Base-by-base conservation (phyloP, 30 jellyfish, hydroid and myxozoan genomes). In the Phacellophora camtschatica region DNA sequence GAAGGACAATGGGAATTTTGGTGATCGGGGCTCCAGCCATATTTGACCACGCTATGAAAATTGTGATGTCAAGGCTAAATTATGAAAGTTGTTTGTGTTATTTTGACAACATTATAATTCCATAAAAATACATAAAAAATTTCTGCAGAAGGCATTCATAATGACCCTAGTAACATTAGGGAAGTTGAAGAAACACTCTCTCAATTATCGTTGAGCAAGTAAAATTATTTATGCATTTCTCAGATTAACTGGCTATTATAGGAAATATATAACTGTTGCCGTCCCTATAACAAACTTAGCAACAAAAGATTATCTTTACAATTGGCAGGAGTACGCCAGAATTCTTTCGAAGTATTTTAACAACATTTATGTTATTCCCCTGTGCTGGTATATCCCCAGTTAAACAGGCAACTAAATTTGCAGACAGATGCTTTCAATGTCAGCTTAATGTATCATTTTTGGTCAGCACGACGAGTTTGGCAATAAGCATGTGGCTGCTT, bases 351-450 rank as follows among this genome's bases (percentile, higher is more conserved):
- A 16, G 39, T 45, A 39, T 43, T 71, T 23, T 10, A 68, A 33
- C 37, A 41, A 20, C 63, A n/a, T 15, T 66, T 83, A 41, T 34
- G 83, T 29, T 25, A 65, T 20, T 66, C 88, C 23, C 88, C 89
- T 8, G 75, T 70, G 48, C 88, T 83, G 42, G 82, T 82, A 39
- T 83, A 68, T 46, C 83, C 95, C 28, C 71, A 69, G 28, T 70
- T 83, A 56, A 63, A 54, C 28, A 32, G 22, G 64, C 87, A 73
- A 71, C 71, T 83, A 24, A 8, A 35, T 55, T 42, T 81, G 25
- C 73, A 66, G 16, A 57, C 75, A 4, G 85, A 84, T 36, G 95
- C 90, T 11, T 49, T 75, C 5, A 66, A 51, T 59, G 54, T 56
- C 43, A 90, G 83, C 23, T 35, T 84, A 18, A n/a, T 86, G 95